Evolutionary conservation across 2,888 invertebrate genomes (phyloP).

Genomic region (Stenolophus ochropezus): DNA sequence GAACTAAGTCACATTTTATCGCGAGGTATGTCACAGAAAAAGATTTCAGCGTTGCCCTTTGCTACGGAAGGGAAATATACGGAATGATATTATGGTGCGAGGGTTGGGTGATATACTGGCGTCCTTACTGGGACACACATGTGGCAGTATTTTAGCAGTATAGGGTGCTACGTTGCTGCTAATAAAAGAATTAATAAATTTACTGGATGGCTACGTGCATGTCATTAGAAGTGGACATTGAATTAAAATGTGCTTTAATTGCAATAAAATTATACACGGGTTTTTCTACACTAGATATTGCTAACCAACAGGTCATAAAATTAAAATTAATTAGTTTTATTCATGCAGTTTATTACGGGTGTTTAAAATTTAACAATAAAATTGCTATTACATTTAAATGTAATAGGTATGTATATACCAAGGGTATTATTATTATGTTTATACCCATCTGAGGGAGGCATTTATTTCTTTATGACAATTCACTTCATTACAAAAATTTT

Average conservation of each 20-base stretch:
- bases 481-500: too few relatives aligned
- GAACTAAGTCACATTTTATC: conserved; percentile 54
- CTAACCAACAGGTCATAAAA: too few relatives aligned
- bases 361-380: too few relatives aligned
- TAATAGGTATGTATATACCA: too few relatives aligned
- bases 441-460: too few relatives aligned
- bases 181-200: conserved; percentile 57
- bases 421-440: too few relatives aligned
- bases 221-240: neutral
- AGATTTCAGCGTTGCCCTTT: conserved; percentile 15
- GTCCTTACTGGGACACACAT: conserved; percentile 50
- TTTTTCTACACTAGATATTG: too few relatives aligned
- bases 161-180: conserved; percentile 51
- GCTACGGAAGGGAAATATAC: neutral
- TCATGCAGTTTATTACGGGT: too few relatives aligned
- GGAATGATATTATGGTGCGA: conserved; percentile 42
- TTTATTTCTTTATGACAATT: too few relatives aligned
- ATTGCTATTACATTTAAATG: too few relatives aligned
- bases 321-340: too few relatives aligned
- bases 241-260: conserved; percentile 15
- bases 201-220: conserved; percentile 18
- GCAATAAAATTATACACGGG: neutral
- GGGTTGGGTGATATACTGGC: conserved; percentile 25
- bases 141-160: conserved; percentile 50
- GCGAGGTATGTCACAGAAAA: conserved; percentile 27